These are phyloP conservation scores for Acropternis orthonyx DNA, from an alignment of 2,797 vertebrate genomes.

Conservation along the genomic window DNA sequence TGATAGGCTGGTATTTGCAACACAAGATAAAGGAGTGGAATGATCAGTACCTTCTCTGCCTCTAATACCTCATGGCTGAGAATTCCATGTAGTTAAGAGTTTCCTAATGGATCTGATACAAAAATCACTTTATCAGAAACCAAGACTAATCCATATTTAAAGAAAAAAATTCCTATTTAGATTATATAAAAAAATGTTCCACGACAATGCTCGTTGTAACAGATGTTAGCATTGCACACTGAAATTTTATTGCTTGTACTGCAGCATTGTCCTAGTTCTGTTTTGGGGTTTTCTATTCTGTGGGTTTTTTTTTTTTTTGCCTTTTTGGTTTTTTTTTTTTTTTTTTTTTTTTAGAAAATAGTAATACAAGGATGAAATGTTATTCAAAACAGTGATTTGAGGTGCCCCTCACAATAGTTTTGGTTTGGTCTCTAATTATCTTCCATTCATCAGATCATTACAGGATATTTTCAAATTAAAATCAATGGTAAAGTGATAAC, in stretches of 20 bases:
- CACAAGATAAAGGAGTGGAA: neutral
- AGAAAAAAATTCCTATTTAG: neutral
- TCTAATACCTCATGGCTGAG: neutral
- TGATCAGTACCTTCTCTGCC: neutral
- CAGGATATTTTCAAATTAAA: constrained; percentile 23
- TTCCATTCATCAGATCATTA: neutral
- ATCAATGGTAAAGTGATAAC: neutral
- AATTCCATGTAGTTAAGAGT: neutral
- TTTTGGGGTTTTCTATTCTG: neutral
- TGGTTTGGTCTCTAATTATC: neutral
- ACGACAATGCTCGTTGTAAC: neutral
- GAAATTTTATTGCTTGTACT: neutral
- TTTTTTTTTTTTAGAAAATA: neutral
- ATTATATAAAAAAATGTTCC: neutral
- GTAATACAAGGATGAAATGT: neutral
- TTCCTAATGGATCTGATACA: neutral
- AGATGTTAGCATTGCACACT: neutral
- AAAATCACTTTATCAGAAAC: neutral
- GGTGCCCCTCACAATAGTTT: neutral
- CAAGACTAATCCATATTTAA: neutral
- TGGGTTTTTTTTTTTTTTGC: neutral
- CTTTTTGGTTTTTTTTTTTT: neutral
- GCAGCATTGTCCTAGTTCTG: neutral
- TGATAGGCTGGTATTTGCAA: neutral
- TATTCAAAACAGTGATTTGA: neutral